Base-by-base conservation (phyloP, 2,888 invertebrate species). In the Xanthorhoe spadicearia region DNA sequence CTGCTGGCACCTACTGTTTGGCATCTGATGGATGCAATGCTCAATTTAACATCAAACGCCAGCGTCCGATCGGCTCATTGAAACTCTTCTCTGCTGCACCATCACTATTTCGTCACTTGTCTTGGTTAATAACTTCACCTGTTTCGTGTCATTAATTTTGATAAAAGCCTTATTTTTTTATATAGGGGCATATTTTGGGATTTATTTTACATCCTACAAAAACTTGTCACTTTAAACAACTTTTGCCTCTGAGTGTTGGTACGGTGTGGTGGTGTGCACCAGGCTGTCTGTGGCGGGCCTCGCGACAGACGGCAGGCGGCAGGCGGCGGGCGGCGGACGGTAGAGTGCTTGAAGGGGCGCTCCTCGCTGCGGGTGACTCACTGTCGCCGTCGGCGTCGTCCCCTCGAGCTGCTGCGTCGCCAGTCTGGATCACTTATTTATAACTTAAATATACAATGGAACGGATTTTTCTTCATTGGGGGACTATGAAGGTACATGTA, bases 41-140 rank as follows among this genome's bases (percentile, higher is more conserved):
- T 78, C 78, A 77, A 82, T 84, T 82, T 81, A 81, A 78, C 79
- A 78, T 79, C 73, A 74, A 78, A 49, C 54, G 61, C 48, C 61
- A 35, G 48, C 32, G 49, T 2, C n/a, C 32, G 35, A 61, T 38
- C 38, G 54, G 35, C 48, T 55, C 54, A 54, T 54, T 61, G n/a
- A 61, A 54, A 54, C 54, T 54, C 49, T 54, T 35, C 18, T 48
- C 49, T 54, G 48, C 35, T 18, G 49, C 35, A 54, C 54, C 19
- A n/a, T 46, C 35, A 48, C 61, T 10, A 4, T 55, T 32, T 54
- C 48, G 13, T 46, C 58, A 50, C 10, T 43, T 3, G 3, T 43
- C 3, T 13, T 43, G 10, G 8, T 9, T 2, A 2, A 28, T 46
- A 46, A 46, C 46, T 0, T 46, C 15, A 46, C n/a, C 46, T 46